Evolutionary conservation across 2,888 invertebrate species (phyloP).

Genomic region (Drosophila neoperkinsi): DNA sequence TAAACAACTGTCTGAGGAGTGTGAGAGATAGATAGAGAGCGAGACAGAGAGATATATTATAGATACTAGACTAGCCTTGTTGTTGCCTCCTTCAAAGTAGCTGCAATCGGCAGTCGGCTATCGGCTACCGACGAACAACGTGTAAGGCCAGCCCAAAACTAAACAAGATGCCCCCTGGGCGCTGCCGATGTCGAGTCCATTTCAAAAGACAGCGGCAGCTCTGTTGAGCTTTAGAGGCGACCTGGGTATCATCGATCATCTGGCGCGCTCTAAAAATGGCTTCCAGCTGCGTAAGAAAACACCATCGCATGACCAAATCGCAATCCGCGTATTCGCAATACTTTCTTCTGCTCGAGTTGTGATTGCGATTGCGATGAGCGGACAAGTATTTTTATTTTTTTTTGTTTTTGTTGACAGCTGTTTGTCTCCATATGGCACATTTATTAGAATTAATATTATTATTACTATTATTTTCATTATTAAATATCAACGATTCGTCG

Average conservation of each 20-base stretch:
- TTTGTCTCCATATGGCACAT: constrained; percentile 72
- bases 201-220: constrained; percentile 67
- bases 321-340: constrained; percentile 61
- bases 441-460: constrained; percentile 63
- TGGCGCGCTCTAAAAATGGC: constrained; percentile 76
- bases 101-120: constrained; percentile 1
- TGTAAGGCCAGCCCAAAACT: constrained; percentile 74
- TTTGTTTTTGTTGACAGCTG: constrained; percentile 34
- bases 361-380: constrained; percentile 67
- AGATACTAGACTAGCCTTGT: background rate
- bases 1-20: constrained; percentile 29
- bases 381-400: constrained; percentile 55
- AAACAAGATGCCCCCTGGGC: constrained; percentile 71
- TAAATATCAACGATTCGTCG: constrained; percentile 63
- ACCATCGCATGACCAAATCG: constrained; percentile 82
- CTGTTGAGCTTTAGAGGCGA: constrained; percentile 49
- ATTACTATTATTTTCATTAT: constrained; percentile 61
- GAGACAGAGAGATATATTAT: background rate
- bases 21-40: constrained; percentile 19
- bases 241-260: constrained; percentile 79
- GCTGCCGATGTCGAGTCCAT: constrained; percentile 75
- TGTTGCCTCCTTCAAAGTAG: constrained; percentile 9
- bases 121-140: constrained; percentile 43
- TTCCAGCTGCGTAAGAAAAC: constrained; percentile 81
- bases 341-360: constrained; percentile 81